phyloP scores from a whole-genome alignment of 2,888 invertebrate species.

The Platycheirus albimanus region DNA sequence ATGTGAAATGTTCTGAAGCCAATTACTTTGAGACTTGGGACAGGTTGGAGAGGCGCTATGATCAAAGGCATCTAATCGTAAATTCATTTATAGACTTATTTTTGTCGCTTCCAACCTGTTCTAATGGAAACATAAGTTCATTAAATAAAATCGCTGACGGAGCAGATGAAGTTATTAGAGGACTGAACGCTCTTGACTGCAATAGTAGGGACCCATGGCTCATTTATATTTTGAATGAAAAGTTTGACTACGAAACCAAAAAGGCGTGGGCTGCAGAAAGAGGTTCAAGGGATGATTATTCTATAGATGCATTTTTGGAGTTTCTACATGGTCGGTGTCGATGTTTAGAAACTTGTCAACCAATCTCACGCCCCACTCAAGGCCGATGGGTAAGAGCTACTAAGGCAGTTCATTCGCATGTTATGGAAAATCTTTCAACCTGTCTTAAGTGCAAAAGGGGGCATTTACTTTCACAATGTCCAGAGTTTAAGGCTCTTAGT shows the following conservation, averaged over 20 bases:
- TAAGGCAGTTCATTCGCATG: not conserved
- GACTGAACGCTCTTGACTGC: no score
- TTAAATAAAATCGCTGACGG: no score
- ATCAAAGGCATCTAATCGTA: no score
- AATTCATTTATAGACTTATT: no score
- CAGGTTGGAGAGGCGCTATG: no score
- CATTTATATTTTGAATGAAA: no score
- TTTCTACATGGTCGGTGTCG: slow-evolving; percentile 7
- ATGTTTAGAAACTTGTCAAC: slow-evolving; percentile 5
- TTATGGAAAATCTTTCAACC: not conserved
- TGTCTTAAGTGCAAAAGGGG: slow-evolving; percentile 13
- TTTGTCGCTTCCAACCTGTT: no score
- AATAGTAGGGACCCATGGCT: no score
- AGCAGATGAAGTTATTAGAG: no score
- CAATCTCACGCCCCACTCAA: not conserved
- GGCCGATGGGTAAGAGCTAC: not conserved
- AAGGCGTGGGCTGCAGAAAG: not conserved
- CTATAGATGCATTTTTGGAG: not conserved
- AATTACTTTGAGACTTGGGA: no score
- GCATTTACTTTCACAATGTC: slow-evolving; percentile 3
- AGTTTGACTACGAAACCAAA: not conserved
- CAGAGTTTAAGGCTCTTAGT: not conserved
- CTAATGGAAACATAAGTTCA: no score
- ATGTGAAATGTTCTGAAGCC: no score
- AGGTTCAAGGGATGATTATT: not conserved